These are phyloP conservation scores for Lepilemur ruficaudatus DNA, from an alignment of 2,797 vertebrate genomes.

Conservation along the genomic window DNA sequence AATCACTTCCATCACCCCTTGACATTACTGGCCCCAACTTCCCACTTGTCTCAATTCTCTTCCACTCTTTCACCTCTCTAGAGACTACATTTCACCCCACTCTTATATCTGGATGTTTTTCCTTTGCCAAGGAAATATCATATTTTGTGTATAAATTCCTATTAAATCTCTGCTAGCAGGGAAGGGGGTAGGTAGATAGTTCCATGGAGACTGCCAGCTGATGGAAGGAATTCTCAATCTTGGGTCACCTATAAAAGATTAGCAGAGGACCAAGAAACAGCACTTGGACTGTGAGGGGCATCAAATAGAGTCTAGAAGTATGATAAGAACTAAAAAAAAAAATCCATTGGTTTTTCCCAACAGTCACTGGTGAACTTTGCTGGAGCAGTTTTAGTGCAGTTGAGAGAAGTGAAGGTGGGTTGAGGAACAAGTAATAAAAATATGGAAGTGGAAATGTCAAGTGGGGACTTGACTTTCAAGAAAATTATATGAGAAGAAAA, in stretches of 20 bases:
- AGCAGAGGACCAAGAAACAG: not conserved
- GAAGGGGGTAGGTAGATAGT: not conserved
- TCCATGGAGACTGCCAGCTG: not conserved
- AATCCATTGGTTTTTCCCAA: not conserved
- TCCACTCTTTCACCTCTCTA: not conserved
- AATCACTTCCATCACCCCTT: not conserved
- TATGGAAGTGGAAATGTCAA: not conserved
- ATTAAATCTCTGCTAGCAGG: constrained; percentile 6
- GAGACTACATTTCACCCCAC: not conserved
- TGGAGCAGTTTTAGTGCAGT: not conserved
- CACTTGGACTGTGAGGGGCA: not conserved
- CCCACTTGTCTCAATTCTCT: not conserved
- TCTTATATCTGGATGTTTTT: not conserved
- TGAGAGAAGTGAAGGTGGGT: not conserved
- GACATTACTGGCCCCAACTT: not conserved
- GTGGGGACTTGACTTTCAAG: not conserved
- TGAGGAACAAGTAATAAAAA: not conserved
- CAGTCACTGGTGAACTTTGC: not conserved
- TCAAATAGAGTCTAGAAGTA: not conserved
- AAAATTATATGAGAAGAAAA: not conserved
- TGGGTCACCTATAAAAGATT: not conserved
- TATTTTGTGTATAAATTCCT: not conserved
- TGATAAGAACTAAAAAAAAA: not conserved
- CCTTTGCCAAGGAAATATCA: not conserved
- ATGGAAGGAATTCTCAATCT: not conserved